Conservation (phyloP, 2,888 invertebrate species). For the Hyalella azteca region DNA sequence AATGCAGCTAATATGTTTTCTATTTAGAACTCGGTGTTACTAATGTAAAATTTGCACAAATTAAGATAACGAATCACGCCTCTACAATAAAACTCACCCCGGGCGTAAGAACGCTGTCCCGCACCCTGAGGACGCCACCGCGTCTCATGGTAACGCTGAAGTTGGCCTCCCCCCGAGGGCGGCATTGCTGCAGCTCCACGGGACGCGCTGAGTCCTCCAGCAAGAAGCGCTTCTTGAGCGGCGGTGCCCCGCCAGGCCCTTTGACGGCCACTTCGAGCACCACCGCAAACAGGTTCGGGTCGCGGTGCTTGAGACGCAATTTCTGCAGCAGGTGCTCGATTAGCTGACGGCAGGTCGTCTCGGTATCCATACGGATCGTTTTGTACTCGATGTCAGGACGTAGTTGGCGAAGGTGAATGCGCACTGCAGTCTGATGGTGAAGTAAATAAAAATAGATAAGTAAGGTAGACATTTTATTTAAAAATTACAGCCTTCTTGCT, state of each 20-base stretch:
- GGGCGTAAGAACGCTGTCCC: constrained; percentile 88
- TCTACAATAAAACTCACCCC: constrained; percentile 61
- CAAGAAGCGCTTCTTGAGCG: constrained; percentile 77
- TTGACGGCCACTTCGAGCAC: constrained; percentile 89
- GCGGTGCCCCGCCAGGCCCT: constrained; percentile 39
- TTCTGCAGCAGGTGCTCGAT: constrained; percentile 85
- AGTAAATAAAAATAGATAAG: too few relatives aligned
- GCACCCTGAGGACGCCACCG: constrained; percentile 91
- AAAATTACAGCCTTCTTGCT: too few relatives aligned
- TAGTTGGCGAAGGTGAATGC: constrained; percentile 69
- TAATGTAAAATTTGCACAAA: too few relatives aligned
- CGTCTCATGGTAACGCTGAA: constrained; percentile 67
- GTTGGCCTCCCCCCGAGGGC: constrained; percentile 86
- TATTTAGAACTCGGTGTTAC: too few relatives aligned
- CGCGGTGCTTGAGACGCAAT: constrained; percentile 88
- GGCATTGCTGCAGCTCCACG: constrained; percentile 89
- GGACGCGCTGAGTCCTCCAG: constrained; percentile 89
- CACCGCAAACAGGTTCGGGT: constrained; percentile 89
- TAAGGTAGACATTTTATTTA: too few relatives aligned
- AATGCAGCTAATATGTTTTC: too few relatives aligned
- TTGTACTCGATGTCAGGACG: constrained; percentile 95
- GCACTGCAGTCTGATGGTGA: constrained; percentile 50
- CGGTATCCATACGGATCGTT: constrained; percentile 86
- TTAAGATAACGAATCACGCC: too few relatives aligned
- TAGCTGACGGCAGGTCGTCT: constrained; percentile 85